These are phyloP conservation scores for Rhadinocentrus ornatus DNA, from an alignment of 2,797 vertebrate species.

Conservation along the genomic window DNA sequence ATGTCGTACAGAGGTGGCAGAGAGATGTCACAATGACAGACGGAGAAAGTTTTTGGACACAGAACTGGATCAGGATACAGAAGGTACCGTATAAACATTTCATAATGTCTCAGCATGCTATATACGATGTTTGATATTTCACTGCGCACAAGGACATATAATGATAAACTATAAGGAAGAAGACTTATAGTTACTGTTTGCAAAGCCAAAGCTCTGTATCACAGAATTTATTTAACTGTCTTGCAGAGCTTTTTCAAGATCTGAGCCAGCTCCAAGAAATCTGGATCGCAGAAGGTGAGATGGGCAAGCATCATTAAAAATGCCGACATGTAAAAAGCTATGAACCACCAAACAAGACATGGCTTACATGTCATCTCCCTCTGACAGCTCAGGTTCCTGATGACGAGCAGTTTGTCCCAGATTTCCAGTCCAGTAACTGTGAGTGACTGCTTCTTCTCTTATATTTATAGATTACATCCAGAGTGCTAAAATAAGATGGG, in stretches of 20 bases:
- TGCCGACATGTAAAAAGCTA: too few relatives aligned
- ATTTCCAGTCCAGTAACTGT: constrained; percentile 96
- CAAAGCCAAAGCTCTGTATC: too few relatives aligned
- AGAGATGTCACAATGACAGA: constrained; percentile 81
- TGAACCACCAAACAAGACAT: neutral
- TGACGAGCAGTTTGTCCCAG: constrained; percentile 96
- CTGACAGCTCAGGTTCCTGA: constrained; percentile 90
- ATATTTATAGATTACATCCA: neutral
- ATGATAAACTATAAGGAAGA: neutral
- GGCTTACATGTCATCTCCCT: neutral
- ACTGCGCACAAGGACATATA: neutral
- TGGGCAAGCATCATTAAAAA: neutral
- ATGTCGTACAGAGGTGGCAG: constrained; percentile 80
- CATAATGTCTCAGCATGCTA: neutral
- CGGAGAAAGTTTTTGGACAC: constrained; percentile 93
- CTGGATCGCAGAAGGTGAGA: constrained; percentile 94
- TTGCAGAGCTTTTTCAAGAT: constrained; percentile 94
- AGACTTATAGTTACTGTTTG: too few relatives aligned
- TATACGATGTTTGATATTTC: neutral
- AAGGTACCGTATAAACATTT: constrained; percentile 83
- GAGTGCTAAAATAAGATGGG: neutral
- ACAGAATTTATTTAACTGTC: neutral
- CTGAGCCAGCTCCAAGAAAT: constrained; percentile 94
- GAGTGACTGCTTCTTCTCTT: constrained; percentile 75
- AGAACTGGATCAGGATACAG: constrained; percentile 93